Evolutionary conservation across 2,113 vertebrate genomes (phyloP), one percentile per base, ranked within the genome.

Genomic region (Empidonax traillii): DNA sequence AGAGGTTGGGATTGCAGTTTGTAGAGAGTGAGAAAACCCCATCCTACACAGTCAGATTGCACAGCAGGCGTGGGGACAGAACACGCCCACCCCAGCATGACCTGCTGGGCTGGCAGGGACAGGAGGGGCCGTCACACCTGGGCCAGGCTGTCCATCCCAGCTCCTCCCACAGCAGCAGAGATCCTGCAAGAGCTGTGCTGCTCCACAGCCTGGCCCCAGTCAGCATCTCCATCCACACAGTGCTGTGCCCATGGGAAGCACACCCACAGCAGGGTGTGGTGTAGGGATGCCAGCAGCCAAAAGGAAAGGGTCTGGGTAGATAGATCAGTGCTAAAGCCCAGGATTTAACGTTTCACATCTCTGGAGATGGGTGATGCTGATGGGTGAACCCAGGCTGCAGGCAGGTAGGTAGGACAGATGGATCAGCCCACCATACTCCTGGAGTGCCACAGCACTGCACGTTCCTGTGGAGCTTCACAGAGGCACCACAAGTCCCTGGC

Each of bases 321-420:
- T 12, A 33, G 35, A 76, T 31, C 16, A 8, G 21, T n/a, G 52
- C 71, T 55, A 59, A 89, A 89, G 65, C 5, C 9, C 1, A 19
- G 7, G 6, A 85, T 82, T 35, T 33, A 22, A 46, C 1, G 1
- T 35, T 52, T 73, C 0, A 0, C 25, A 10, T 47, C 61, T 71
- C 52, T 77, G 72, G n/a, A 94, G 82, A 23, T 14, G 55, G 87
- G 65, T 0, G 1, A 75, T 19, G 84, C 49, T 30, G 73, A 30
- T 2, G 1, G 35, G 46, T 24, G 53, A 80, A 53, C 19, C n/a
- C 84, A 41, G 72, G 6, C 74, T 35, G 75, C 30, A 15, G 2
- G 41, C 87, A 91, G 87, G 85, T 39, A 86, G 55, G 68, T 37
- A 92, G 85, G 47, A 79, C 71, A 94, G 87, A 87, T 31, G 63